These are phyloP conservation scores for Acanthococcus lagerstroemiae DNA, from an alignment of 2,888 invertebrate species.

Conservation along the genomic window DNA sequence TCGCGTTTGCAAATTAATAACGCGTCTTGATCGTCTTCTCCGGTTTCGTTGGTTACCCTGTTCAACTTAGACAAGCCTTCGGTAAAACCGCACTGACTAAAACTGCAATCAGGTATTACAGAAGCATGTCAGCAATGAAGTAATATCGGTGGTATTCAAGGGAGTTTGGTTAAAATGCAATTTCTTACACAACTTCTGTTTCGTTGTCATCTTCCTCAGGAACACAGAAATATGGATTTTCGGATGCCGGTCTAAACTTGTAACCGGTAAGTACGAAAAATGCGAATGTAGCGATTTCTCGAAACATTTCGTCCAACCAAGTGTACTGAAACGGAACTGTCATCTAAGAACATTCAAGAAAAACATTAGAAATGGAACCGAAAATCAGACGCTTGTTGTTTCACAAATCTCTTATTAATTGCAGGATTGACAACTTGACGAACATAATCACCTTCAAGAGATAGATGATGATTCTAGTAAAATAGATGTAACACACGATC, in stretches of 20 bases:
- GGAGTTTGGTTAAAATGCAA: background rate
- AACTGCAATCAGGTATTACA: slow-evolving; percentile 44
- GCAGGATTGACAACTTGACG: background rate
- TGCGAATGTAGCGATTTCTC: slow-evolving; percentile 86
- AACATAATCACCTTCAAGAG: slow-evolving; percentile 61
- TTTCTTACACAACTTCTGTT: slow-evolving; percentile 60
- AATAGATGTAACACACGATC: slow-evolving; percentile 96
- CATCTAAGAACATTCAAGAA: no score
- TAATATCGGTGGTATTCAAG: no score
- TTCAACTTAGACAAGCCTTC: slow-evolving; percentile 56
- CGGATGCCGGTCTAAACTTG: slow-evolving; percentile 88
- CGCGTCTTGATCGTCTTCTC: slow-evolving; percentile 50
- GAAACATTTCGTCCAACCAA: slow-evolving; percentile 93
- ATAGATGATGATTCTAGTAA: slow-evolving; percentile 90
- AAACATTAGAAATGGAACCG: background rate
- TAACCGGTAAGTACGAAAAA: slow-evolving; percentile 94
- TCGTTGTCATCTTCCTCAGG: slow-evolving; percentile 56
- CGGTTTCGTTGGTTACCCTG: slow-evolving; percentile 45
- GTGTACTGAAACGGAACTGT: slow-evolving; percentile 95
- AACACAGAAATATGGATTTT: slow-evolving; percentile 87
- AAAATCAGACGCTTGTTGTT: background rate
- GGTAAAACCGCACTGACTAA: slow-evolving; percentile 59
- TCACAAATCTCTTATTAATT: background rate
- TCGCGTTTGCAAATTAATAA: slow-evolving; percentile 56
- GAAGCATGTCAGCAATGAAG: no score